These are phyloP conservation scores for Eclectus roratus DNA, from an alignment of 2,113 vertebrate genomes.

Conservation along the genomic window DNA sequence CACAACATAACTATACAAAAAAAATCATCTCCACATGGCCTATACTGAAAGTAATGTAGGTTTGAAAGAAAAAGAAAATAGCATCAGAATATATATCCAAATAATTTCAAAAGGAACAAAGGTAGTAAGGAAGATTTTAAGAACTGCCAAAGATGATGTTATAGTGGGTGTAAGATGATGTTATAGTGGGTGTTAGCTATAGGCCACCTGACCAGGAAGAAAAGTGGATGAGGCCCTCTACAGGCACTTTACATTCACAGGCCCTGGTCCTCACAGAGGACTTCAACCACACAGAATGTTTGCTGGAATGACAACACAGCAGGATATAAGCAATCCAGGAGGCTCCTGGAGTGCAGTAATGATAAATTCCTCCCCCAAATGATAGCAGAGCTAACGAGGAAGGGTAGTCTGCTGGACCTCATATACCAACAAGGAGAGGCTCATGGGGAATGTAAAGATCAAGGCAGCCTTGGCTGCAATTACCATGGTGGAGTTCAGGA, in stretches of 20 bases:
- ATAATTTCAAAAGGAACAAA: not conserved
- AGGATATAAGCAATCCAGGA: not conserved
- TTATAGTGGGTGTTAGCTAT: not conserved
- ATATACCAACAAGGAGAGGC: fast-evolving
- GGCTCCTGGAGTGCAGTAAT: not conserved
- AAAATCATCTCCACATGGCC: not conserved
- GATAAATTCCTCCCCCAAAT: not conserved
- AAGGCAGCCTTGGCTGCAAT: not conserved
- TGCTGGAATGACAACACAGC: not conserved
- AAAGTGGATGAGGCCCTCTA: not conserved
- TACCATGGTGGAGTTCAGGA: not conserved
- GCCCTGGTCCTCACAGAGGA: fast-evolving
- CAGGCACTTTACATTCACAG: not conserved
- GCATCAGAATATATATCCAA: not conserved
- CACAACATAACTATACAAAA: not conserved
- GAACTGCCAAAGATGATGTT: not conserved
- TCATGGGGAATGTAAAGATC: not conserved
- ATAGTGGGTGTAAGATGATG: not conserved
- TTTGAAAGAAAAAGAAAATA: not conserved
- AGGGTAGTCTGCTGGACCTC: not conserved
- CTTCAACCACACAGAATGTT: not conserved
- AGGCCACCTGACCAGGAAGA: not conserved
- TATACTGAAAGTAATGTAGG: not conserved
- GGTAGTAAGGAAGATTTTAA: not conserved
- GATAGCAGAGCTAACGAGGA: not conserved